phyloP scores from a whole-genome alignment of 2,888 invertebrate genomes.

The Polydrusus pterygomalis region DNA sequence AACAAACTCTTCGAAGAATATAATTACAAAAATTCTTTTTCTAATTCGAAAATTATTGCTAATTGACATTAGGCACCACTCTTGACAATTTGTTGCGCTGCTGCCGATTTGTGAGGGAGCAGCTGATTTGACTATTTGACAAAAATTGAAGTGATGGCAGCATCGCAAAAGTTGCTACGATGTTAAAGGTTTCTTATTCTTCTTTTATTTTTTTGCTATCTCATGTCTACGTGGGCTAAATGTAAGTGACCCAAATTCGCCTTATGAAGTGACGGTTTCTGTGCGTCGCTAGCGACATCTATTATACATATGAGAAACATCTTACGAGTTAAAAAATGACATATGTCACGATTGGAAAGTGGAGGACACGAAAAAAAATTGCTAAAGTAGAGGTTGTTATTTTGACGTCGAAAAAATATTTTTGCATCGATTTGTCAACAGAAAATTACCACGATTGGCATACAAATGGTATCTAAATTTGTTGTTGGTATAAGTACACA shows the following conservation, averaged over 20 bases:
- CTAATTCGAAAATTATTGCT: slow-evolving; percentile 45
- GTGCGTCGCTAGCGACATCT: slow-evolving; percentile 13
- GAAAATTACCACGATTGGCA: slow-evolving; percentile 56
- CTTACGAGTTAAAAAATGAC: slow-evolving; percentile 1
- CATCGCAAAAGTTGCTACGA: neutral
- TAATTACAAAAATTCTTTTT: slow-evolving; percentile 36
- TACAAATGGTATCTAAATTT: slow-evolving; percentile 71
- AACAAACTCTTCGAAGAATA: slow-evolving; percentile 44
- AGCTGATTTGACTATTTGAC: neutral
- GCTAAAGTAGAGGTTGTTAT: slow-evolving; percentile 36
- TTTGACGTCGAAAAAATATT: slow-evolving; percentile 44
- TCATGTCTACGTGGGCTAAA: neutral
- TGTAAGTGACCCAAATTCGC: too few relatives aligned
- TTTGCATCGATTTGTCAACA: slow-evolving; percentile 54
- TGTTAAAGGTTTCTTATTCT: too few relatives aligned
- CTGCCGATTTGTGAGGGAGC: neutral
- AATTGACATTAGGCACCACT: slow-evolving; percentile 33
- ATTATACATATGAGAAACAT: neutral
- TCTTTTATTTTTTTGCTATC: too few relatives aligned
- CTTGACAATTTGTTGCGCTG: slow-evolving; percentile 4
- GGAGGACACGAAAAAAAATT: slow-evolving; percentile 37
- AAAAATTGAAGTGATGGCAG: neutral
- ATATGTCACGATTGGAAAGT: slow-evolving; percentile 22
- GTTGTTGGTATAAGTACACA: slow-evolving; percentile 66
- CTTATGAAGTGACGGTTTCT: neutral